Conservation (phyloP, 2,888 invertebrate genomes). For the Rhamnusium bicolor region DNA sequence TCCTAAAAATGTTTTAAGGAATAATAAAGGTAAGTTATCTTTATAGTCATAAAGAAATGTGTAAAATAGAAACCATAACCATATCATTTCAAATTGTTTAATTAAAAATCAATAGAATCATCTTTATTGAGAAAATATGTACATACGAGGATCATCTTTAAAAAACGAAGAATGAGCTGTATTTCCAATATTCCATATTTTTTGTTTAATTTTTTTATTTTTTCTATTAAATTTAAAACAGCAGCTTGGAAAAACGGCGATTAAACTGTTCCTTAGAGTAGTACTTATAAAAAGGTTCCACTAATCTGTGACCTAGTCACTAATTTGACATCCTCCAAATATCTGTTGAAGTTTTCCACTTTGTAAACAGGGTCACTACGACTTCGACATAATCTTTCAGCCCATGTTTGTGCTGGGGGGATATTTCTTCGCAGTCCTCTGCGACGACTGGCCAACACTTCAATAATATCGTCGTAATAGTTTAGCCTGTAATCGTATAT, state of each 20-base stretch:
- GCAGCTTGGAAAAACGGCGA: constrained; percentile 74
- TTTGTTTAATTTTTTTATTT: too few relatives aligned
- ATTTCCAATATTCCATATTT: not conserved
- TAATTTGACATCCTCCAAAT: constrained; percentile 65
- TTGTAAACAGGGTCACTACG: constrained; percentile 70
- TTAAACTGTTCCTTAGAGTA: constrained; percentile 81
- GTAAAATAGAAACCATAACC: too few relatives aligned
- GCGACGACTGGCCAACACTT: constrained; percentile 82
- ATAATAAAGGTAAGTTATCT: too few relatives aligned
- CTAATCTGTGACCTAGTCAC: constrained; percentile 77
- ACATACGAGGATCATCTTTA: not conserved
- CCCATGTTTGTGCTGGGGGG: constrained; percentile 86
- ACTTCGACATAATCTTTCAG: constrained; percentile 82
- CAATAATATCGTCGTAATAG: constrained; percentile 87
- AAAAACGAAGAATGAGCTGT: not conserved
- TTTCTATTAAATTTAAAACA: constrained; percentile 34
- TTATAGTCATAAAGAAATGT: too few relatives aligned
- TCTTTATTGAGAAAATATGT: not conserved
- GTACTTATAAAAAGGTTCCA: constrained; percentile 78
- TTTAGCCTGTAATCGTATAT: constrained; percentile 86
- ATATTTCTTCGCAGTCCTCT: constrained; percentile 77
- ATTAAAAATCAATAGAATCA: not conserved
- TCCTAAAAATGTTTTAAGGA: too few relatives aligned
- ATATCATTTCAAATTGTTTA: not conserved
- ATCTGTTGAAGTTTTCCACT: constrained; percentile 52